phyloP scores from a whole-genome alignment of 2,797 vertebrate genomes.

The Pampus argenteus region DNA sequence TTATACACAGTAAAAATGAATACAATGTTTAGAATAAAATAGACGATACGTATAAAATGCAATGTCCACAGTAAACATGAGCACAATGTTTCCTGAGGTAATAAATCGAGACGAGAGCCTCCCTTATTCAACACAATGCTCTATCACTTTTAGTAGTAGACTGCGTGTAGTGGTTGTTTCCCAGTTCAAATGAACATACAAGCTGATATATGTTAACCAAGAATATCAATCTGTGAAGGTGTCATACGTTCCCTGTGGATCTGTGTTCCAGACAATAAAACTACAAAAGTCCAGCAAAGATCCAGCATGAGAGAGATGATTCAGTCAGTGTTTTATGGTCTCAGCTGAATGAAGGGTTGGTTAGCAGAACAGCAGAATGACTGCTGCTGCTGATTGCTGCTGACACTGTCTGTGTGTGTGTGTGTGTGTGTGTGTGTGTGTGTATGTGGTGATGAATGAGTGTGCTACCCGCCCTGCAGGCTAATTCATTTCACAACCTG shows the following conservation, averaged over 20 bases:
- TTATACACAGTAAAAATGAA: no score
- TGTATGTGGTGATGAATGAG: slow-evolving; percentile 53
- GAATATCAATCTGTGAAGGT: not conserved
- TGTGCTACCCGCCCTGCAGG: slow-evolving; percentile 53
- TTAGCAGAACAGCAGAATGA: slow-evolving; percentile 23
- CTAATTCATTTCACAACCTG: slow-evolving; percentile 69
- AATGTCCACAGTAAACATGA: no score
- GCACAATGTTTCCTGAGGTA: no score
- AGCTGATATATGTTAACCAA: not conserved
- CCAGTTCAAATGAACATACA: not conserved
- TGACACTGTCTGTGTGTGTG: slow-evolving; percentile 40
- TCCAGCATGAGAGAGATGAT: not conserved
- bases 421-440: slow-evolving; percentile 19
- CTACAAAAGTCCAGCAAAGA: slow-evolving; percentile 17
- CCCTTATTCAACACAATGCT: no score
- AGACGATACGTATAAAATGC: no score
- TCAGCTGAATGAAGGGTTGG: slow-evolving; percentile 23
- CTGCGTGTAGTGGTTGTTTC: not conserved
- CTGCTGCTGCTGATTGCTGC: slow-evolving; percentile 41
- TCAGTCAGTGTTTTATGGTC: slow-evolving; percentile 12
- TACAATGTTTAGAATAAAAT: no score
- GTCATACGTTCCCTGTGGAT: not conserved
- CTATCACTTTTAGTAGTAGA: no score
- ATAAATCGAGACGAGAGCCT: no score
- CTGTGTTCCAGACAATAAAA: not conserved